Evolutionary conservation across 2,113 vertebrate species (phyloP).

Genomic region (Caranx melampygus): DNA sequence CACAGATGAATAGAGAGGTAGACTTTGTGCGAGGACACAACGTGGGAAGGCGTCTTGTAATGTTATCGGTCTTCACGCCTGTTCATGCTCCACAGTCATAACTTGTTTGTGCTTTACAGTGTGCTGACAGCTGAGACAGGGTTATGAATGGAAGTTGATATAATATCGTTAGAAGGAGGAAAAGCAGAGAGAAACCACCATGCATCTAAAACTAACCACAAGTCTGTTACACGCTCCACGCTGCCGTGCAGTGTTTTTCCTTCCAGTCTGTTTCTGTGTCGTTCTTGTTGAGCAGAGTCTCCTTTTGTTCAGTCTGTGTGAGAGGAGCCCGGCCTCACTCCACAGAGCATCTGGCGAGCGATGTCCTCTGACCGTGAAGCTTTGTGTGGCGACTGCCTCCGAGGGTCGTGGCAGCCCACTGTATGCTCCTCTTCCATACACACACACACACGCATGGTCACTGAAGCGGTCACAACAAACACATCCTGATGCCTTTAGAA

Average conservation of each 20-base stretch:
- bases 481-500: slow-evolving; percentile 18
- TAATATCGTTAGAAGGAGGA: slow-evolving; percentile 19
- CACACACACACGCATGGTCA: not conserved
- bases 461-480: slow-evolving; percentile 5
- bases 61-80: not conserved
- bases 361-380: slow-evolving; percentile 58
- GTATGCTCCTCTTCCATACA: not conserved
- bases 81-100: not conserved
- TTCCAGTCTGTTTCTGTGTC: not conserved
- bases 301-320: not conserved
- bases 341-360: slow-evolving; percentile 44
- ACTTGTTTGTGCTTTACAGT: not conserved
- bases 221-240: too few relatives aligned
- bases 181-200: not conserved
- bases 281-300: not conserved
- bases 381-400: slow-evolving; percentile 44
- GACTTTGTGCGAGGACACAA: not conserved
- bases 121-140: slow-evolving; percentile 13
- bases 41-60: not conserved
- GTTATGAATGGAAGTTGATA: slow-evolving; percentile 20
- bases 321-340: slow-evolving; percentile 13
- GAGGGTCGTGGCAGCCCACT: slow-evolving; percentile 7
- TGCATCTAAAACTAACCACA: not conserved
- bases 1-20: not conserved
- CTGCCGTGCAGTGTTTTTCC: not conserved